Conservation (phyloP, 2,888 invertebrate genomes). For the Yponomeuta malinellus region DNA sequence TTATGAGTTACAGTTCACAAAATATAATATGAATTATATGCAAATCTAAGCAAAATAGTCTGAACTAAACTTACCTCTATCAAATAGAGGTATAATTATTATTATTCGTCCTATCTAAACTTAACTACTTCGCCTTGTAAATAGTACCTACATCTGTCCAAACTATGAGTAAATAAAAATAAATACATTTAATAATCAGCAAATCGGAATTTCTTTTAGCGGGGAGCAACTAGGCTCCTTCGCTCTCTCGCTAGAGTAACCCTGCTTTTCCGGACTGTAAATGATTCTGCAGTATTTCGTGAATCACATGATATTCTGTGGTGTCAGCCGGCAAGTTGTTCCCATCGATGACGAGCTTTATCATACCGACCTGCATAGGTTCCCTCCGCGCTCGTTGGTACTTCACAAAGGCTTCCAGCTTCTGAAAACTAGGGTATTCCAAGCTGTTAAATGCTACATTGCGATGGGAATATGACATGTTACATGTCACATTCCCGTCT, state of each 20-base stretch:
- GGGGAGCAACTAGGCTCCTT: background rate
- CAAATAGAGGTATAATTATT: background rate
- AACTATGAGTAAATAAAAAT: background rate
- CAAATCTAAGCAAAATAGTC: background rate
- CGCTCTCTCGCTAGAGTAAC: background rate
- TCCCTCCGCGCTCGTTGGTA: conserved; percentile 31
- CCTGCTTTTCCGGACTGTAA: background rate
- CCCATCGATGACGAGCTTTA: conserved; percentile 42
- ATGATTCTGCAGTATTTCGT: background rate
- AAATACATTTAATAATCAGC: background rate
- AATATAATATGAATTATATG: background rate
- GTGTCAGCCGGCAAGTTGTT: conserved; percentile 38
- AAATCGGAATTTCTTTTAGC: background rate
- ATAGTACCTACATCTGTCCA: background rate
- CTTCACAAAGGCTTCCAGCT: conserved; percentile 31
- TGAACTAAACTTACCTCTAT: background rate
- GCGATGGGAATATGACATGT: conserved; percentile 40
- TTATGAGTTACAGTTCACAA: background rate
- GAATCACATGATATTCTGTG: conserved; percentile 23
- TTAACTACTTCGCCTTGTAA: background rate
- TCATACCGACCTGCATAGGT: conserved; percentile 30
- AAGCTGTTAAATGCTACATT: conserved; percentile 51
- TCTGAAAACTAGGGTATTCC: conserved; percentile 32
- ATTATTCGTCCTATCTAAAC: background rate
- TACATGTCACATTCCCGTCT: conserved; percentile 31